Evolutionary conservation across 1,140 invertebrate genomes (phyloP).

Genomic region (Platorchestia sp.): DNA sequence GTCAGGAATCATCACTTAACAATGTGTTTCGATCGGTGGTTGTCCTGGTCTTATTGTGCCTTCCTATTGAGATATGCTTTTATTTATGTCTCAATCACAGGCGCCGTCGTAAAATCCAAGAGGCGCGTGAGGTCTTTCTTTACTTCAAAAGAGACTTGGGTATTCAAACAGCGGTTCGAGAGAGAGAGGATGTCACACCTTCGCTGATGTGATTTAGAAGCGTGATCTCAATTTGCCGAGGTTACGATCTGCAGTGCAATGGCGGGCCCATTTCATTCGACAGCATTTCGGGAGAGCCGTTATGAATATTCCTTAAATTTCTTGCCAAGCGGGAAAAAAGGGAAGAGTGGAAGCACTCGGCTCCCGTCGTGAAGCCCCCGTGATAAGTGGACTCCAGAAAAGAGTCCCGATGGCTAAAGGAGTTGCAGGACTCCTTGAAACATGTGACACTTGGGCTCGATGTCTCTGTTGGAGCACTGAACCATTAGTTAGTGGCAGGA

Average conservation of each 20-base stretch:
- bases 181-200: slow-evolving; percentile 18
- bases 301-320: slow-evolving; percentile 51
- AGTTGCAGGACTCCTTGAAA: slow-evolving; percentile 48
- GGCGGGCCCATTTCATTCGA: slow-evolving; percentile 47
- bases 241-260: slow-evolving; percentile 45
- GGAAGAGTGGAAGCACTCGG: neutral
- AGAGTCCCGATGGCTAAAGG: slow-evolving; percentile 35
- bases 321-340: neutral
- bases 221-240: slow-evolving; percentile 44
- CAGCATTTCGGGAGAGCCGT: slow-evolving; percentile 12
- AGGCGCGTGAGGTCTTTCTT: slow-evolving; percentile 17
- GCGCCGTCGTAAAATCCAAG: neutral
- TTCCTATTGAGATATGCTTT: slow-evolving; percentile 40
- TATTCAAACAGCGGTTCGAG: slow-evolving; percentile 23
- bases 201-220: slow-evolving; percentile 39
- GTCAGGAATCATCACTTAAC: slow-evolving; percentile 18
- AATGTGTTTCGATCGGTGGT: slow-evolving; percentile 11
- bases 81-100: slow-evolving; percentile 55
- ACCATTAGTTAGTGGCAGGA: slow-evolving; percentile 46
- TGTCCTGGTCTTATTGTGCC: slow-evolving; percentile 15
- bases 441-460: slow-evolving; percentile 41
- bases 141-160: slow-evolving; percentile 50
- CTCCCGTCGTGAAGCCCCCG: neutral
- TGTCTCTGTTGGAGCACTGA: slow-evolving; percentile 44
- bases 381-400: slow-evolving; percentile 40